These are phyloP conservation scores for Marmota monax DNA, from an alignment of 2,113 vertebrate genomes.

Conservation along the genomic window DNA sequence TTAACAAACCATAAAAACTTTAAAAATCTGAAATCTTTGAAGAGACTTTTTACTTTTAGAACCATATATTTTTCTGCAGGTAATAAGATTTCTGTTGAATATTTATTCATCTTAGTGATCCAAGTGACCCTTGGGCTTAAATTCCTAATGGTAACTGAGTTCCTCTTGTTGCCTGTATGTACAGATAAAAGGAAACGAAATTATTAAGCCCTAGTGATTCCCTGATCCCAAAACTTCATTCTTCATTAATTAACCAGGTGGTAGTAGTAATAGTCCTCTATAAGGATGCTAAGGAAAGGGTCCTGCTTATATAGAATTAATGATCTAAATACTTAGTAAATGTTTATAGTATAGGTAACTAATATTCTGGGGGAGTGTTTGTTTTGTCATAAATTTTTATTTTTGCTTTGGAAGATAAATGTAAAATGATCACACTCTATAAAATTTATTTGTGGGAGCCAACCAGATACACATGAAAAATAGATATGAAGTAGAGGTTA, in stretches of 20 bases:
- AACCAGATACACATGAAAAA: neutral
- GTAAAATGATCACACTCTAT: neutral
- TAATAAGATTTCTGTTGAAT: conserved; percentile 17
- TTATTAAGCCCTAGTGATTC: neutral
- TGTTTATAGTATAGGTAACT: neutral
- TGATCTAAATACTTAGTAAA: conserved; percentile 5
- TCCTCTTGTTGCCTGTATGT: neutral
- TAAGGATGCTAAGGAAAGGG: neutral
- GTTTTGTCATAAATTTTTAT: neutral
- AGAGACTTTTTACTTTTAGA: conserved; percentile 25
- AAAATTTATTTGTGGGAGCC: neutral
- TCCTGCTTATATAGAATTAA: neutral
- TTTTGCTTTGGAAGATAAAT: conserved; percentile 39
- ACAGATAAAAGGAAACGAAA: neutral
- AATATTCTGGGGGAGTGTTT: neutral
- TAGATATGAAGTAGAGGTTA: neutral
- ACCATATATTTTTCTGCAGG: conserved; percentile 3
- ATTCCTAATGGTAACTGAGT: neutral
- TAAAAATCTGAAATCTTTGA: conserved; percentile 29
- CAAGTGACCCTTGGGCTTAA: neutral
- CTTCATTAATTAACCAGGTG: neutral
- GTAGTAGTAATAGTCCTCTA: neutral
- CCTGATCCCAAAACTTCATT: neutral
- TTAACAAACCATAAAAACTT: neutral
- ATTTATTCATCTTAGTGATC: neutral